Percentiles rank a stretch among this genome's conserved stretches.
Conservation (phyloP, 2,888 invertebrate genomes). For the Nysson spinosus region DNA sequence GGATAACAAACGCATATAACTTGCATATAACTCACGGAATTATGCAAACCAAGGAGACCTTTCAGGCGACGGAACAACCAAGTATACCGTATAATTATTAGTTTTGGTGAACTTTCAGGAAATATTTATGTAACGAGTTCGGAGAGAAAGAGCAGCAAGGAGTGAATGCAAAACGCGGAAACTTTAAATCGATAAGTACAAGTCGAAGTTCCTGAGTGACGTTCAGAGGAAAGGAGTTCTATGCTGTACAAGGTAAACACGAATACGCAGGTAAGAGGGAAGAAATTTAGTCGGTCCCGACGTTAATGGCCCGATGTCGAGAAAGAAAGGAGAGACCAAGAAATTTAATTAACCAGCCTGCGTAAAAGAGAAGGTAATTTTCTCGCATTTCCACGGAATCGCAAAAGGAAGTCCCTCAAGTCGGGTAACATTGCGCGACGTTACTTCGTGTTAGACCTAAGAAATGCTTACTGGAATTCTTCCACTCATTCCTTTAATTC, state of each 20-base stretch:
- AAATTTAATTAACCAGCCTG: conserved; percentile 50
- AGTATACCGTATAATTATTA: no score
- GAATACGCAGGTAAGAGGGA: conserved; percentile 16
- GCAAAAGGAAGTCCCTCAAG: conserved; percentile 28
- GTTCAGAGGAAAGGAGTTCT: no score
- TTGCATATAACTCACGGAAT: no score
- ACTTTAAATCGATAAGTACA: no score
- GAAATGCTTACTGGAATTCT: conserved; percentile 16
- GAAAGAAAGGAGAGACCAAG: conserved; percentile 36
- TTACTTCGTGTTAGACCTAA: conserved; percentile 26
- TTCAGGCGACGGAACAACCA: no score
- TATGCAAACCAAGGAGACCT: no score
- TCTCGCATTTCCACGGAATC: conserved; percentile 40
- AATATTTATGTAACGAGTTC: no score
- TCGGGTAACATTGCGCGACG: conserved; percentile 22
- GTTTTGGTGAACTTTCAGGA: no score
- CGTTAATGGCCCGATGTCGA: conserved; percentile 23
- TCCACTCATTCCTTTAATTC: conserved; percentile 14
- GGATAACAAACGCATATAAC: no score
- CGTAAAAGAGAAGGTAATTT: conserved; percentile 44
- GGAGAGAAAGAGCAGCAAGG: no score
- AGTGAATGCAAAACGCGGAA: no score
- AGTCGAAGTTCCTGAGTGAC: no score
- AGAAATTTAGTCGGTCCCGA: conserved; percentile 35
- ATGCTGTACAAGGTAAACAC: background rate